These are phyloP conservation scores for Molossus alvarezi DNA, from an alignment of 2,797 vertebrate genomes.

Conservation along the genomic window DNA sequence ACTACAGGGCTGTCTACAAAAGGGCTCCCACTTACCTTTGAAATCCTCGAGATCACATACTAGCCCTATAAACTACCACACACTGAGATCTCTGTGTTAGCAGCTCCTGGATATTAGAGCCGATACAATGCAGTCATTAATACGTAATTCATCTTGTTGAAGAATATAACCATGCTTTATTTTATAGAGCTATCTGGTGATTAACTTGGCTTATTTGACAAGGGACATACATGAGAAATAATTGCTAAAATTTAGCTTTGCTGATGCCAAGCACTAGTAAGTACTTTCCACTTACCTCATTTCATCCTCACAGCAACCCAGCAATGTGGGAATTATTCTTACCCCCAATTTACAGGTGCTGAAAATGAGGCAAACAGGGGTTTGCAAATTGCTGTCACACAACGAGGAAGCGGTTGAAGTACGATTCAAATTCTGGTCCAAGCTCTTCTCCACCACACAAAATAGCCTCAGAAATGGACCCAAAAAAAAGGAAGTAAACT, in stretches of 20 bases:
- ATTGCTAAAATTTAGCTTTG: background rate
- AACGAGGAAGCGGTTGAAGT: background rate
- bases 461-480: constrained; percentile 16
- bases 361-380: background rate
- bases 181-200: background rate
- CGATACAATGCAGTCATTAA: background rate
- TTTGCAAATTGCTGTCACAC: background rate
- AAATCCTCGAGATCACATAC: background rate
- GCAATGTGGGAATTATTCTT: background rate
- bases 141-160: background rate
- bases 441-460: background rate
- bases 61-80: background rate
- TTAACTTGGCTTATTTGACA: background rate
- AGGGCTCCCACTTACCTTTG: background rate
- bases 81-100: background rate
- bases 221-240: background rate
- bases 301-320: background rate
- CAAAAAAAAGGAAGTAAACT: background rate
- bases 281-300: background rate
- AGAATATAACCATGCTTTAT: background rate
- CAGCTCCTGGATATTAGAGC: background rate
- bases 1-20: background rate
- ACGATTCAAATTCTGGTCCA: background rate
- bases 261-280: background rate
- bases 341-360: background rate